These are phyloP conservation scores for Drosophila subpulchrella DNA, from an alignment of 1,140 invertebrate genomes.

Conservation along the genomic window DNA sequence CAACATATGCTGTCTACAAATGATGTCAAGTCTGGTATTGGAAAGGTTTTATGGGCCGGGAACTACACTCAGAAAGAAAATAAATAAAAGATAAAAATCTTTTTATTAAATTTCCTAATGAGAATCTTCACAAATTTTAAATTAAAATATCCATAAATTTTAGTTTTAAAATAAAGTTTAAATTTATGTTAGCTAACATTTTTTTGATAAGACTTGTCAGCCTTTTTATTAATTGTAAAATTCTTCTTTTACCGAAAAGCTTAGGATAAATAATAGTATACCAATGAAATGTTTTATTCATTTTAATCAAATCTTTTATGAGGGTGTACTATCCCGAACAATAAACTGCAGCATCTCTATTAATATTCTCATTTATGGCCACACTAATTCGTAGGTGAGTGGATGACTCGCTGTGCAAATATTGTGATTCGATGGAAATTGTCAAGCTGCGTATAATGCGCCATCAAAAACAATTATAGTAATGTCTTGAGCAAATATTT, in stretches of 20 bases:
- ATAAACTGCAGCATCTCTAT: conserved; percentile 47
- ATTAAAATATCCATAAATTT: too few relatives aligned
- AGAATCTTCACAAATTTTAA: too few relatives aligned
- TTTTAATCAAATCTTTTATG: not conserved
- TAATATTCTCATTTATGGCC: conserved; percentile 58
- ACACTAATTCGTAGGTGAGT: conserved; percentile 57
- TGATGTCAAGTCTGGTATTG: conserved; percentile 27
- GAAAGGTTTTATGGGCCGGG: not conserved
- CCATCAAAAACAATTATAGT: conserved; percentile 45
- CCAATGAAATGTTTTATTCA: too few relatives aligned
- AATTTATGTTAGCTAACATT: too few relatives aligned
- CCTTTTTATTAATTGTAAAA: too few relatives aligned
- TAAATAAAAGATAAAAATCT: not conserved
- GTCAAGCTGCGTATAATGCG: conserved; percentile 52
- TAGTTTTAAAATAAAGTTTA: too few relatives aligned
- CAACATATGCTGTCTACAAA: conserved; percentile 11
- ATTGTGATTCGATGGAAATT: conserved; percentile 67
- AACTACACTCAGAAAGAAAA: conserved; percentile 8
- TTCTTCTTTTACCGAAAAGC: too few relatives aligned
- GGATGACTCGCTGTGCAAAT: conserved; percentile 61
- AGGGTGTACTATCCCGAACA: conserved; percentile 31
- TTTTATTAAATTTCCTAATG: too few relatives aligned
- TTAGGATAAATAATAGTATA: too few relatives aligned
- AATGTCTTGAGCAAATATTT: conserved; percentile 68
- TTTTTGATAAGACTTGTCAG: too few relatives aligned